Evolutionary conservation across 2,888 invertebrate species (phyloP).

Genomic region (Sacculina carcini): DNA sequence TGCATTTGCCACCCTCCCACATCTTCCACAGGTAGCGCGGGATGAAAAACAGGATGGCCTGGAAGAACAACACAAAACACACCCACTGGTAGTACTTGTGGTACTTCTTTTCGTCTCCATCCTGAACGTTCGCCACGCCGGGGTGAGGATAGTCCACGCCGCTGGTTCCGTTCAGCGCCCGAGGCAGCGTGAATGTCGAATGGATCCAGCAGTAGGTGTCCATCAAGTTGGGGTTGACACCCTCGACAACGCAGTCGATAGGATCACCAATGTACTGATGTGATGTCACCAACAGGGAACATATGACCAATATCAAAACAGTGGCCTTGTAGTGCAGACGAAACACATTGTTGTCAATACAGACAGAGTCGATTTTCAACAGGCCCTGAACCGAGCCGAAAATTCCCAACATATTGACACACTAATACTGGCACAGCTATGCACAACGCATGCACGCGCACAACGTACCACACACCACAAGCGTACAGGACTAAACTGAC

Average conservation of each 20-base stretch:
- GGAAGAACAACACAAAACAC: slow-evolving; percentile 39
- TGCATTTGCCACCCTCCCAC: slow-evolving; percentile 55
- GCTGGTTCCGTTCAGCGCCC: slow-evolving; percentile 28
- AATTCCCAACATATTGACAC: slow-evolving; percentile 32
- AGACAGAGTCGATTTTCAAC: slow-evolving; percentile 37
- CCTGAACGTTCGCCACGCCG: slow-evolving; percentile 34
- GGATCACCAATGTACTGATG: slow-evolving; percentile 26
- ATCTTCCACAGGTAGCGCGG: slow-evolving; percentile 64
- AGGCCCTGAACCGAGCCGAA: slow-evolving; percentile 38
- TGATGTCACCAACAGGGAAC: slow-evolving; percentile 23
- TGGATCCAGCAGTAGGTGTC: slow-evolving; percentile 48
- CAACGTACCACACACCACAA: too few species aligned
- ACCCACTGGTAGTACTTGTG: slow-evolving; percentile 95
- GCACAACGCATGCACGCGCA: too few species aligned
- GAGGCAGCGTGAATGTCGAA: slow-evolving; percentile 71
- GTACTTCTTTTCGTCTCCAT: slow-evolving; percentile 56
- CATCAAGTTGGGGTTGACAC: slow-evolving; percentile 13
- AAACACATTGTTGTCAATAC: slow-evolving; percentile 84
- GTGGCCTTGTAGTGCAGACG: slow-evolving; percentile 50
- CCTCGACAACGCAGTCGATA: slow-evolving; percentile 21
- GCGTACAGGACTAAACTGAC: too few species aligned
- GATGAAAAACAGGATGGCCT: slow-evolving; percentile 49
- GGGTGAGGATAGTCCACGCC: slow-evolving; percentile 44
- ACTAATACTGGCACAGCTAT: too few species aligned
- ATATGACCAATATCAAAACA: slow-evolving; percentile 21